These are phyloP conservation scores for Bovichtus diacanthus DNA, from an alignment of 2,797 vertebrate genomes.

Conservation along the genomic window DNA sequence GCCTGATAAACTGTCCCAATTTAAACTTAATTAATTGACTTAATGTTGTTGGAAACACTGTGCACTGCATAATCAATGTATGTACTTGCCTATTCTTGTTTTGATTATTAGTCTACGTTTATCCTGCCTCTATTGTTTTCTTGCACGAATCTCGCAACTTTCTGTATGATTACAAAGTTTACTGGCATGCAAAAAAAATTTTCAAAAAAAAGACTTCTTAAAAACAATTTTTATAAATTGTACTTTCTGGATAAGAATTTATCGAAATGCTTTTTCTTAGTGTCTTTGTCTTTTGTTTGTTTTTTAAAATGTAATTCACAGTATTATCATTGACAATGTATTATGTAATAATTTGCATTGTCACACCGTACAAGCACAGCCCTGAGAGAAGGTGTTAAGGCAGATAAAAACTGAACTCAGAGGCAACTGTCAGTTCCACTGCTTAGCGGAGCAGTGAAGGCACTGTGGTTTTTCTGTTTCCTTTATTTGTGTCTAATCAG, in stretches of 20 bases:
- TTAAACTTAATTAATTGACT: neutral
- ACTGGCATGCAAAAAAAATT: neutral
- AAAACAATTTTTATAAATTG: too few relatives aligned
- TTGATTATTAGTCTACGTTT: neutral
- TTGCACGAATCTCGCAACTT: neutral
- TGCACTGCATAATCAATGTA: neutral
- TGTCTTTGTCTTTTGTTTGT: neutral
- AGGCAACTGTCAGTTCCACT: constrained; percentile 39
- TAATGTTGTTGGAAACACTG: neutral
- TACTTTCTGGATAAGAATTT: too few relatives aligned
- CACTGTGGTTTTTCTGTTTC: constrained; percentile 75
- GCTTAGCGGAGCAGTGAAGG: constrained; percentile 52
- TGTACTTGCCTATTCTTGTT: neutral
- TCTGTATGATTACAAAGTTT: neutral
- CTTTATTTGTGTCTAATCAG: constrained; percentile 78
- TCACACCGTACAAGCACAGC: neutral
- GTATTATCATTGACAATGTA: neutral
- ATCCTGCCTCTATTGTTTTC: neutral
- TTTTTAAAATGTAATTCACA: neutral
- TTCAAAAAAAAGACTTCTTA: too few relatives aligned
- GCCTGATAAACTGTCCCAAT: too few relatives aligned
- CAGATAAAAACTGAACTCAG: constrained; percentile 29
- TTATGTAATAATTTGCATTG: neutral
- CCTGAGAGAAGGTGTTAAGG: constrained; percentile 7
- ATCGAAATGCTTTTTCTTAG: neutral